These are phyloP conservation scores for Eospalax fontanierii DNA, from an alignment of 2,797 vertebrate genomes.

Conservation along the genomic window DNA sequence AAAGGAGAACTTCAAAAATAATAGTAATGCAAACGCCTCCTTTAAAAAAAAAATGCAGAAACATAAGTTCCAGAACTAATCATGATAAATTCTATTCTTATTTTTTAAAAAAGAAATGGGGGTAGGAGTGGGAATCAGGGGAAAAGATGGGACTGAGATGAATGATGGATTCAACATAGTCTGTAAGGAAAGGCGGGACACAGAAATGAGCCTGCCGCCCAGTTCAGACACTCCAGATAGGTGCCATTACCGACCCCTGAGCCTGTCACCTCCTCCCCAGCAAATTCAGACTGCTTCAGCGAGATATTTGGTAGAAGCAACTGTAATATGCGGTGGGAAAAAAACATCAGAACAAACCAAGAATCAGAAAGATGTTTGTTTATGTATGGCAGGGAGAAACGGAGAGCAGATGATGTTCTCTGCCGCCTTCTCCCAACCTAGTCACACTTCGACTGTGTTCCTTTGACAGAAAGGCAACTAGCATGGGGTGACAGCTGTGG, in stretches of 20 bases:
- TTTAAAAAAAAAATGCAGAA: background rate
- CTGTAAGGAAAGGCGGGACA: background rate
- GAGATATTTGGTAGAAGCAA: constrained; percentile 8
- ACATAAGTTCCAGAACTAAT: background rate
- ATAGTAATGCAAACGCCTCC: constrained; percentile 42
- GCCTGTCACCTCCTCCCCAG: background rate
- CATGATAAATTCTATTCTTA: background rate
- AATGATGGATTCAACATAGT: background rate
- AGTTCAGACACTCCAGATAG: background rate
- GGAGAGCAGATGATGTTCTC: constrained; percentile 1
- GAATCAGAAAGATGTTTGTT: constrained; percentile 59
- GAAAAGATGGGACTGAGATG: background rate
- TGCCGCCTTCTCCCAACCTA: background rate
- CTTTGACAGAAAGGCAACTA: background rate
- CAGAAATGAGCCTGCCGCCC: background rate
- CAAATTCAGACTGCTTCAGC: constrained; percentile 23
- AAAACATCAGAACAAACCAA: constrained; percentile 20
- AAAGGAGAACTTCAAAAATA: constrained; percentile 59
- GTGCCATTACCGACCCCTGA: background rate
- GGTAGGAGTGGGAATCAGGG: accelerated
- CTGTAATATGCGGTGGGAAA: background rate
- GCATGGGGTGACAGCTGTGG: background rate
- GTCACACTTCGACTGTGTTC: background rate
- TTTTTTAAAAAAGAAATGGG: constrained; percentile 1
- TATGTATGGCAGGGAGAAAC: background rate